Percentiles rank a stretch among this genome's conserved stretches.
These are phyloP conservation scores for Belonocnema kinseyi DNA, from an alignment of 1,140 invertebrate species.

Conservation along the genomic window DNA sequence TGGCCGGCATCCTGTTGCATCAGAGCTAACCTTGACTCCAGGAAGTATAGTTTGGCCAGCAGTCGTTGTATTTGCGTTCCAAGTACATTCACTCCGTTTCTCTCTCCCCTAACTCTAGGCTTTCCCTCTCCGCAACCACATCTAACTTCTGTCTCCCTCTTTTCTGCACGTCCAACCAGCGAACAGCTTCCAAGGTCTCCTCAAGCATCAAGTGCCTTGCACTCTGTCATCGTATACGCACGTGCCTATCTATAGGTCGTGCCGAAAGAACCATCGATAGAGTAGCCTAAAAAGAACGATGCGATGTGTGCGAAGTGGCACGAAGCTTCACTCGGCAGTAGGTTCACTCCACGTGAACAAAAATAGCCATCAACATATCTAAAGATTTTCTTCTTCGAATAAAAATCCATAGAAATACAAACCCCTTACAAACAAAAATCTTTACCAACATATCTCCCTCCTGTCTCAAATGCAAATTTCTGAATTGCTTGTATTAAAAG, in stretches of 20 bases:
- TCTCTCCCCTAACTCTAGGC: conserved; percentile 1
- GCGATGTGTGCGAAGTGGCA: too few species aligned
- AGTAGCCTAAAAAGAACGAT: not conserved
- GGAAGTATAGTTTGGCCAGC: conserved; percentile 60
- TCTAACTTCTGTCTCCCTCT: conserved; percentile 1
- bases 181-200: conserved; percentile 48
- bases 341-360: too few species aligned
- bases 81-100: conserved; percentile 60
- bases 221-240: conserved; percentile 49
- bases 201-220: conserved; percentile 56
- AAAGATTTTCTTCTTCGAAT: too few species aligned
- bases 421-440: too few species aligned
- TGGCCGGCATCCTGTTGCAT: conserved; percentile 72
- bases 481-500: too few species aligned
- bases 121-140: conserved; percentile 36
- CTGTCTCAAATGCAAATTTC: too few species aligned
- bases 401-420: too few species aligned
- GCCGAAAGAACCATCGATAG: conserved; percentile 10
- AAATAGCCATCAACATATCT: too few species aligned
- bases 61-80: conserved; percentile 56
- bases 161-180: conserved; percentile 33
- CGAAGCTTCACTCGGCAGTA: too few species aligned
- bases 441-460: too few species aligned
- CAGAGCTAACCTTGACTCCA: conserved; percentile 70
- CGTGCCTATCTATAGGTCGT: conserved; percentile 45